phyloP scores from a whole-genome alignment of 2,888 invertebrate genomes.

The Augiades crinisus region DNA sequence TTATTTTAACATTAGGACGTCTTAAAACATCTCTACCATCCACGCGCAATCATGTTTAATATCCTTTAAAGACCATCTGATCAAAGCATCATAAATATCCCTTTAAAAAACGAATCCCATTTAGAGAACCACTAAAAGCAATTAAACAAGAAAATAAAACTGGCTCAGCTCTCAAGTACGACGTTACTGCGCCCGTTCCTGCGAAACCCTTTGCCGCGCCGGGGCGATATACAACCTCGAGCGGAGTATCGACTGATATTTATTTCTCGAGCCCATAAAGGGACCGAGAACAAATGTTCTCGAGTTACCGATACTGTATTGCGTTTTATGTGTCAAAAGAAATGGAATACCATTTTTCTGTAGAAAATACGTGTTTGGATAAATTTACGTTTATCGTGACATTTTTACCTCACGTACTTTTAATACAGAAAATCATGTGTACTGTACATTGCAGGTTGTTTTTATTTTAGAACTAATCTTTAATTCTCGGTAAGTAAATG shows the following conservation, averaged over 20 bases:
- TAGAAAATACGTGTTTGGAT: conserved; percentile 6
- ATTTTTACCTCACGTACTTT: neutral
- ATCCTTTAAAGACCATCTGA: no score
- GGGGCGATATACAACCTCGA: conserved; percentile 7
- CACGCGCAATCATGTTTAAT: no score
- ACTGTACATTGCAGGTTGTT: no score
- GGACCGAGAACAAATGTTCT: conserved; percentile 19
- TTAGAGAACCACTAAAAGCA: no score
- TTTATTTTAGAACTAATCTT: no score
- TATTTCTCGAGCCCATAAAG: conserved; percentile 18
- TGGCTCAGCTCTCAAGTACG: neutral
- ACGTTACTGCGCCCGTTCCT: neutral
- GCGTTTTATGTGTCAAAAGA: conserved; percentile 23
- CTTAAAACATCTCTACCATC: no score
- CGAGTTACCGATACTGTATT: conserved; percentile 13
- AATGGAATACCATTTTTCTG: conserved; percentile 20
- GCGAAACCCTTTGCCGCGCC: neutral
- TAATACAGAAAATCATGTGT: no score
- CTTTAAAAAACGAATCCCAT: no score
- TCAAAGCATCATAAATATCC: no score
- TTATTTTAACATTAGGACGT: no score
- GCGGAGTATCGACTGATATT: conserved; percentile 19
- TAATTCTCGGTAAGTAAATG: no score
- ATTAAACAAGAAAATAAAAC: neutral
- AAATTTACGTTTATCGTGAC: conserved; percentile 8